Evolutionary conservation across 2,113 vertebrate species (phyloP).

Genomic region (Tupaia tana): DNA sequence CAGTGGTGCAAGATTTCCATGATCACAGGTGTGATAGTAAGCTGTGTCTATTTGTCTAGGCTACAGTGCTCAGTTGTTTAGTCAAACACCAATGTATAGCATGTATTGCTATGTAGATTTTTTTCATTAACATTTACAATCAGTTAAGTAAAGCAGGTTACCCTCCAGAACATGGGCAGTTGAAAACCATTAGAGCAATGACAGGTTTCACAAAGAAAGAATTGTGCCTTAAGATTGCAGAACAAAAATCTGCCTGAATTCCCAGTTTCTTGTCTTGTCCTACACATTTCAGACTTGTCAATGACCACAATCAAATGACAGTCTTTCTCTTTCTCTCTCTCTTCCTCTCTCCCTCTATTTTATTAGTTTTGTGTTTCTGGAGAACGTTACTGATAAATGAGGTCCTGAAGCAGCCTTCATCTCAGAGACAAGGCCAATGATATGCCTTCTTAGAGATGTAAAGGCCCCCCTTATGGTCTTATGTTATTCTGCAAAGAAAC

Average conservation of each 20-base stretch:
- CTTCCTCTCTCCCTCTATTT: too few relatives aligned
- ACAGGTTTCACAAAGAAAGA: not conserved
- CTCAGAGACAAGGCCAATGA: not conserved
- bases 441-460: not conserved
- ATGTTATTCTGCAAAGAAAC: not conserved
- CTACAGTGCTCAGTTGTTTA: not conserved
- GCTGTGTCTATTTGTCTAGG: not conserved
- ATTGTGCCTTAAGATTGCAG: not conserved
- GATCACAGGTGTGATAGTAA: not conserved
- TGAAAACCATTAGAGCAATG: not conserved
- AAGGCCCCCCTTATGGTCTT: not conserved
- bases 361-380: not conserved
- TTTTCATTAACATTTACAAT: not conserved
- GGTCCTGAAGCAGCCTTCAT: not conserved
- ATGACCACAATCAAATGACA: not conserved
- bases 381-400: not conserved
- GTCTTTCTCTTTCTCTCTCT: too few relatives aligned
- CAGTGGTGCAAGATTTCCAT: not conserved
- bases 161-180: not conserved
- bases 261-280: not conserved
- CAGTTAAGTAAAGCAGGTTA: not conserved
- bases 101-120: not conserved
- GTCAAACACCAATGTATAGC: not conserved
- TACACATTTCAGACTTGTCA: not conserved
- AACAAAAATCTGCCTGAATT: not conserved